Base-by-base conservation (phyloP, 2,113 vertebrate species). In the Hystrix cristata region DNA sequence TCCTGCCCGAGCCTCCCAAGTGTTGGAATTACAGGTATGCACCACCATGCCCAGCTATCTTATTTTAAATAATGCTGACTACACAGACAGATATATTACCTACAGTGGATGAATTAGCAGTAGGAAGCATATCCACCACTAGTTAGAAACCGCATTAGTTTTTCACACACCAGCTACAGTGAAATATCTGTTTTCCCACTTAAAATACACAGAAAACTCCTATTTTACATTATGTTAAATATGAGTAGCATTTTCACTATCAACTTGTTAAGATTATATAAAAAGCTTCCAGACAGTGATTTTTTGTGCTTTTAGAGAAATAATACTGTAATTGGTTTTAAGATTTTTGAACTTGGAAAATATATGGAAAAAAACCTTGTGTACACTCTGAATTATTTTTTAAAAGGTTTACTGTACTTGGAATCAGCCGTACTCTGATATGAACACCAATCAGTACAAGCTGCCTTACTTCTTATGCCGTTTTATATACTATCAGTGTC, bases 271-370 rank as follows among this genome's bases (percentile, higher is more conserved):
- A 69, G 46, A 7, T 31, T 64, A 0, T 67, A 83, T 48, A 94
- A 71, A 95, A 96, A 38, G 72, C 25, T 80, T 97, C 21, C 85
- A 7, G 64, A 46, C 0, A n/a, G 23, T 55, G 51, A 46, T 16
- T 59, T 79, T 69, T 15, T 92, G 67, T 89, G 48, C 62, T 93
- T 97, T 62, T 21, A 88, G 88, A 83, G 51, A 97, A 38, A 69
- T 5, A 78, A 76, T 64, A 38, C 38, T 38, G 38, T 38, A 46
- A 94, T 0, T 27, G 23, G 15, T 79, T 94, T 89, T 59, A 89
- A 60, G 72, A 67, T 81, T 94, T 29, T 85, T 19, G 83, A 95
- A 92, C 3, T 59, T 79, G 78, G 27, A 84, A 87, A 90, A 27
- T 57, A 80, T n/a, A 10, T 43, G 72, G 74, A 55, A 19, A 87